Conservation (phyloP, 1,140 invertebrate genomes). For the Cydia pomonella region DNA sequence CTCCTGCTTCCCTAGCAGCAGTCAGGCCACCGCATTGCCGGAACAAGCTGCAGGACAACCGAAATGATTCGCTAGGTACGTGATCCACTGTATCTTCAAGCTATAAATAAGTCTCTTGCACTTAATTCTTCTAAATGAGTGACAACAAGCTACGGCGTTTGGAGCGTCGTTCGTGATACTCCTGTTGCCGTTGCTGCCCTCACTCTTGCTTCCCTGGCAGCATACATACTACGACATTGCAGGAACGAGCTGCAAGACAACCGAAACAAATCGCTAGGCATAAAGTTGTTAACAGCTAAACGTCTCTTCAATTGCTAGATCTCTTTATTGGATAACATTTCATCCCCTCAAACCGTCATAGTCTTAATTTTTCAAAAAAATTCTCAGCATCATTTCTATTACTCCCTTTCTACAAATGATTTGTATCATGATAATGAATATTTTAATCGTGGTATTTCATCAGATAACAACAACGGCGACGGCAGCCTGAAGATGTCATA, state of each 20-base stretch:
- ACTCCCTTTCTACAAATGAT: no score
- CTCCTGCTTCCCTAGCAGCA: conserved; percentile 84
- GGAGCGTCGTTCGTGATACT: conserved; percentile 87
- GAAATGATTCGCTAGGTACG: conserved; percentile 69
- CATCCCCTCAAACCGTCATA: no score
- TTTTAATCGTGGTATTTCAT: background rate
- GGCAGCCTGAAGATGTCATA: conserved; percentile 72
- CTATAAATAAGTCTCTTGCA: no score
- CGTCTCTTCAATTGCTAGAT: no score
- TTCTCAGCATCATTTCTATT: no score
- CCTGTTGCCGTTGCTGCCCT: conserved; percentile 89
- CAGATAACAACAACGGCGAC: conserved; percentile 68
- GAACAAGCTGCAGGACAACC: conserved; percentile 67
- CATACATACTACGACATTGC: conserved; percentile 86
- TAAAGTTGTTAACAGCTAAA: background rate
- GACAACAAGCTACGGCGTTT: conserved; percentile 88
- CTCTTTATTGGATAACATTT: no score
- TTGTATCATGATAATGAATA: background rate
- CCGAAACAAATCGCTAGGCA: conserved; percentile 68
- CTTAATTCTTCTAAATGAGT: conserved; percentile 53
- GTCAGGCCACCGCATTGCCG: conserved; percentile 85
- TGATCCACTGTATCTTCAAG: no score
- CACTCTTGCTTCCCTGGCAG: conserved; percentile 84
- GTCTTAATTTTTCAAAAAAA: no score
- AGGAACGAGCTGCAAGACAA: conserved; percentile 68